Evolutionary conservation across 2,113 vertebrate species (phyloP).

Genomic region (Lepisosteus oculatus): DNA sequence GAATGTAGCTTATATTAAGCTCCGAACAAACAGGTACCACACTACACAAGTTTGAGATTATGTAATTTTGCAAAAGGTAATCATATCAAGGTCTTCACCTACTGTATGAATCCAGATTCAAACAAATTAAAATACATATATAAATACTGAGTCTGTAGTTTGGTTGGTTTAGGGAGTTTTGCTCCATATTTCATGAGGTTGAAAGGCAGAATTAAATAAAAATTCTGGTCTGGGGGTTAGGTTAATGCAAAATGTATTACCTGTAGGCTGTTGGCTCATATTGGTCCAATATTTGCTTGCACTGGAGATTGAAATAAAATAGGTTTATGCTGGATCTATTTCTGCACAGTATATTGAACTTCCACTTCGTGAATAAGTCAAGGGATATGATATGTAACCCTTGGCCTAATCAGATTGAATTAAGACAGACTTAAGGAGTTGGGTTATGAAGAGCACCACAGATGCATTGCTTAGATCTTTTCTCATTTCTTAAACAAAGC

Average conservation of each 20-base stretch:
- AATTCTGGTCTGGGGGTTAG: slow-evolving; percentile 32
- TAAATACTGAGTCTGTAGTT: slow-evolving; percentile 41
- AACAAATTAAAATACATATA: slow-evolving; percentile 35
- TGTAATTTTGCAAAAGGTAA: slow-evolving; percentile 17
- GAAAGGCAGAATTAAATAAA: slow-evolving; percentile 32
- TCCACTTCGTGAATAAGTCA: slow-evolving; percentile 17
- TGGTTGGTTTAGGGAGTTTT: slow-evolving; percentile 27
- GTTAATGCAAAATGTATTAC: slow-evolving; percentile 57
- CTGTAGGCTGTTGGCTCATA: slow-evolving; percentile 33
- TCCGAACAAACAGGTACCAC: background rate
- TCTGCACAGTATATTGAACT: slow-evolving; percentile 35
- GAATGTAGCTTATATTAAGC: background rate
- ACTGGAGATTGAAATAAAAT: slow-evolving; percentile 32
- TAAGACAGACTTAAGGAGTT: background rate
- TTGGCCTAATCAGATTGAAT: slow-evolving; percentile 25
- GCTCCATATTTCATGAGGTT: slow-evolving; percentile 42
- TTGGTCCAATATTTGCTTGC: slow-evolving; percentile 33
- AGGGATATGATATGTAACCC: slow-evolving; percentile 33
- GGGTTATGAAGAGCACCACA: background rate
- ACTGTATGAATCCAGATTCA: slow-evolving; percentile 30
- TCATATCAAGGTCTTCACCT: slow-evolving; percentile 41
- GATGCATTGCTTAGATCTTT: background rate
- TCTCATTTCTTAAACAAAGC: background rate
- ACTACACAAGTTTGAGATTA: background rate
- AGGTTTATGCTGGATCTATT: slow-evolving; percentile 32